Conservation (phyloP, 2,888 invertebrate genomes). For the Molanna angustata region DNA sequence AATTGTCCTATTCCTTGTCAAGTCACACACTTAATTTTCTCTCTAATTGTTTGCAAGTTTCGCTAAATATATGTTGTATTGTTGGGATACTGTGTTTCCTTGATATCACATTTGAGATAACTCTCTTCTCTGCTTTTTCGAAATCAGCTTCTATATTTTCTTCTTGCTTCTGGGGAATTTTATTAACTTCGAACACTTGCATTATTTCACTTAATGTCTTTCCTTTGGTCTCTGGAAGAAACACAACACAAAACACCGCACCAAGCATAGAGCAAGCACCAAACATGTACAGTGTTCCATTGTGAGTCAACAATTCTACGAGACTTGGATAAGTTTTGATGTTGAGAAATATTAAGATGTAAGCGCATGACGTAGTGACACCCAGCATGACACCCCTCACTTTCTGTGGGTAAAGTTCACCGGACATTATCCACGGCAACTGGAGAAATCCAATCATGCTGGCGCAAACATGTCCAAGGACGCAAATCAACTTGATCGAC, state of each 20-base stretch:
- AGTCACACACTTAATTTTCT: conserved; percentile 23
- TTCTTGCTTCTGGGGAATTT: conserved; percentile 46
- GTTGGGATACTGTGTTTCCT: conserved; percentile 21
- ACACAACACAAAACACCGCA: conserved; percentile 57
- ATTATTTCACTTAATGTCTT: conserved; percentile 67
- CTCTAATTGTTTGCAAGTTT: conserved; percentile 3
- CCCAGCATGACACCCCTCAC: conserved; percentile 70
- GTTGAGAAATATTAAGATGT: conserved; percentile 65
- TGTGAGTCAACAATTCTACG: conserved; percentile 55
- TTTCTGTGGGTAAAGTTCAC: conserved; percentile 67
- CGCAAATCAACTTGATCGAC: conserved; percentile 54
- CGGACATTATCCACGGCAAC: conserved; percentile 73
- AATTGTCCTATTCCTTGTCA: too few relatives aligned
- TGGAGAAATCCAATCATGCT: conserved; percentile 74
- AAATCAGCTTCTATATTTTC: conserved; percentile 4
- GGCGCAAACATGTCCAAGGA: conserved; percentile 66
- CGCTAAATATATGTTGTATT: background rate
- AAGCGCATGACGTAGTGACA: conserved; percentile 66
- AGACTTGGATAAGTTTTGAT: conserved; percentile 69
- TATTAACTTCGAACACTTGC: conserved; percentile 57
- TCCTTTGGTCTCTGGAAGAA: conserved; percentile 69
- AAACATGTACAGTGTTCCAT: conserved; percentile 64
- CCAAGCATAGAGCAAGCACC: conserved; percentile 58
- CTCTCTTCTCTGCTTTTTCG: conserved; percentile 2
- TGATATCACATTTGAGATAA: too few relatives aligned